Evolutionary conservation across 1,140 invertebrate genomes (phyloP).

Genomic region (Brachionus manjavacas): DNA sequence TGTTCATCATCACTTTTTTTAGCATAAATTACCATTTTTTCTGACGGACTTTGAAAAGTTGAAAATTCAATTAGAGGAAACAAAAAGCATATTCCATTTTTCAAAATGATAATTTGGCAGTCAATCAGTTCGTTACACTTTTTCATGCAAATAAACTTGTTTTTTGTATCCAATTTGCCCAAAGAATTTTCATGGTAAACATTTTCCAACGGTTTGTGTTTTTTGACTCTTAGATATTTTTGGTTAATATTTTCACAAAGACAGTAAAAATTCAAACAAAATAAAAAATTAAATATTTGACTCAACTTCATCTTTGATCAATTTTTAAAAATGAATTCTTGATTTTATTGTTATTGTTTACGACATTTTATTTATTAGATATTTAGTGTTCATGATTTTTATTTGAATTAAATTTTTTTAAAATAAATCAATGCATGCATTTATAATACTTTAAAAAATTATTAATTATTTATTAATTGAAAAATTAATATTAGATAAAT

Average conservation of each 20-base stretch:
- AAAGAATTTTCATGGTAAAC: neutral
- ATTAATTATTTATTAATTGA: too few species aligned
- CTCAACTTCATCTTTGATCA: neutral
- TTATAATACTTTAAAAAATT: too few species aligned
- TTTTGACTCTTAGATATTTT: neutral
- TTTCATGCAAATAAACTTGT: constrained; percentile 2
- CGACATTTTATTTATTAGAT: neutral
- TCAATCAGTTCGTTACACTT: neutral
- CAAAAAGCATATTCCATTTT: neutral
- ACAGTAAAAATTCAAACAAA: neutral
- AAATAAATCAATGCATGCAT: too few species aligned
- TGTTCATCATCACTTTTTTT: neutral
- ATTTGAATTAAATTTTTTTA: too few species aligned
- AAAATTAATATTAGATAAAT: too few species aligned
- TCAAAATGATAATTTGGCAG: neutral
- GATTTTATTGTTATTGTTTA: neutral
- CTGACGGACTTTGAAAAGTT: neutral
- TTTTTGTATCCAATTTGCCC: neutral
- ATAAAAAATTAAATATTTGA: neutral
- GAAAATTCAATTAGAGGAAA: neutral
- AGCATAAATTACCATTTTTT: neutral
- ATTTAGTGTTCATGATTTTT: neutral
- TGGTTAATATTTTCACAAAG: neutral
- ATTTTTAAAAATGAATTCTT: neutral
- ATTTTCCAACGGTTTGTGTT: neutral